Percentiles rank a stretch among this genome's conserved stretches.
Evolutionary conservation across 2,113 vertebrate genomes (phyloP).

Genomic region (Poeciliopsis retropinna): DNA sequence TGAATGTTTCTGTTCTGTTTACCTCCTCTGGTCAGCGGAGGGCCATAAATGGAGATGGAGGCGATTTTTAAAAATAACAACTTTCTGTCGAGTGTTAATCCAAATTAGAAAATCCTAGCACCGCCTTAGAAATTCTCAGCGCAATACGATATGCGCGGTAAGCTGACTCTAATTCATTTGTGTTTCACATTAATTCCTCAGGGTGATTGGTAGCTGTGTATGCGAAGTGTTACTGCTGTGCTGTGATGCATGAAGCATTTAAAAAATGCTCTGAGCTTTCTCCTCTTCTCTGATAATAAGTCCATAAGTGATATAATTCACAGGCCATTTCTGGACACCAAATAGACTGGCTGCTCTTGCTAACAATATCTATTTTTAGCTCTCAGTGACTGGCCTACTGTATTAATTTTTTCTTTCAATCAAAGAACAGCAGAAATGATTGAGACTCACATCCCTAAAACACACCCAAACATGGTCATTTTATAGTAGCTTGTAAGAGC

Average conservation of each 20-base stretch:
- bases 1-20: conserved; percentile 30
- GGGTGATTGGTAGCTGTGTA: conserved; percentile 7
- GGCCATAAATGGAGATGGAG: conserved; percentile 44
- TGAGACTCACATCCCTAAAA: conserved; percentile 29
- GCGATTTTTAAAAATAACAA: neutral
- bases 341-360: conserved; percentile 62
- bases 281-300: conserved; percentile 33
- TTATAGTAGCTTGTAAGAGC: conserved; percentile 24
- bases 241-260: conserved; percentile 13
- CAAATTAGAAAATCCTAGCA: neutral
- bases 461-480: conserved; percentile 65
- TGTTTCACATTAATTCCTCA: neutral
- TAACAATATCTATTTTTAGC: conserved; percentile 54
- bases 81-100: neutral
- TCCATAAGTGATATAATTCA: conserved; percentile 55
- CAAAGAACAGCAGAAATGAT: conserved; percentile 47
- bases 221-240: conserved; percentile 3
- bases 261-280: conserved; percentile 9
- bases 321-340: conserved; percentile 51
- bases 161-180: conserved; percentile 1
- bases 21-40: conserved; percentile 5
- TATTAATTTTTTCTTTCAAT: conserved; percentile 57
- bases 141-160: neutral
- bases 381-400: conserved; percentile 50
- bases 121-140: neutral